A percentile compares a stretch with the other conserved stretches of the same genome.
Evolutionary conservation across 2,888 invertebrate species (phyloP).

Genomic region (Andrena camellia): DNA sequence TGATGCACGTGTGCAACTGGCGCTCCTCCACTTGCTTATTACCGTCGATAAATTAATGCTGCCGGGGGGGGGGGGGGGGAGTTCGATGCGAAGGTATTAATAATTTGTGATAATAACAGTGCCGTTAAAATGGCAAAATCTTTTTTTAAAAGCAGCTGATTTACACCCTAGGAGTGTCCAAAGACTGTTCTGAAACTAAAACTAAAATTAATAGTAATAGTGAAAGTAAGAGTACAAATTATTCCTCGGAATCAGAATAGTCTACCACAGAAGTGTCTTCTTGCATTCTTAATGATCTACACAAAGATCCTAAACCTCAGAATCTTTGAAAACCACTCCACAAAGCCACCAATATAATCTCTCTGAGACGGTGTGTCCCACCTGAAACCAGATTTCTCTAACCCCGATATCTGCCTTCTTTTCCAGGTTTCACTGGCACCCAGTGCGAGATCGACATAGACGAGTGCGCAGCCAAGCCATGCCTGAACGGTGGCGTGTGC

Average conservation of each 20-base stretch:
- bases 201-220: too few species aligned
- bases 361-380: not conserved
- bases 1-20: not conserved
- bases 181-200: too few species aligned
- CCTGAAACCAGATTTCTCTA: not conserved
- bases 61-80: not conserved
- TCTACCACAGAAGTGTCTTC: too few species aligned
- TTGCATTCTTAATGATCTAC: too few species aligned
- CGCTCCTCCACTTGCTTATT: slow-evolving; percentile 5
- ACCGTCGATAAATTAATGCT: not conserved
- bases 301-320: too few species aligned
- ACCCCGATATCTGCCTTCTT: not conserved
- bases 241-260: too few species aligned
- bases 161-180: not conserved
- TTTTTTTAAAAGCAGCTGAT: not conserved
- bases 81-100: not conserved
- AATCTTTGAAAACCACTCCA: too few species aligned
- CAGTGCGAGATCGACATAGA: slow-evolving; percentile 97
- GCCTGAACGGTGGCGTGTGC: slow-evolving; percentile 94
- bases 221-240: too few species aligned
- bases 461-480: slow-evolving; percentile 95
- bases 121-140: not conserved
- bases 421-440: slow-evolving; percentile 93
- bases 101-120: not conserved
- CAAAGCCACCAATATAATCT: too few species aligned